A percentile compares a stretch with the other conserved stretches of the same genome.
These are phyloP conservation scores for Pachypsylla venusta DNA, from an alignment of 1,140 invertebrate species.

Conservation along the genomic window DNA sequence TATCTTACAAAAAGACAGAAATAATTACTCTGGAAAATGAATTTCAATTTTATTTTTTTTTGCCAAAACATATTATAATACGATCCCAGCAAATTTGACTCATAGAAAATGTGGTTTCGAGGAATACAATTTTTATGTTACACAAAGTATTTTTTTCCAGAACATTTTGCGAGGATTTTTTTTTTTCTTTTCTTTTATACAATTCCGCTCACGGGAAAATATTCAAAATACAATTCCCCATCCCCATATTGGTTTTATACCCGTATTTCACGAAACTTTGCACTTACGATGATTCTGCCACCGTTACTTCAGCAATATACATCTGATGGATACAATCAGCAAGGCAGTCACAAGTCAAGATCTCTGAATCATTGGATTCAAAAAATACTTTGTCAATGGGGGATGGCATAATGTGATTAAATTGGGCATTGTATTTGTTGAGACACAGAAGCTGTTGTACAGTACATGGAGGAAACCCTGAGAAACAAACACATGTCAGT, in stretches of 20 bases:
- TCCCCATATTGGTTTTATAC: not conserved
- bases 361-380: conserved; percentile 15
- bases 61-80: no score
- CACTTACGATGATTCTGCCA: conserved; percentile 17
- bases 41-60: no score
- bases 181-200: not conserved
- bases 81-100: no score
- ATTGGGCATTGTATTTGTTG: conserved; percentile 21
- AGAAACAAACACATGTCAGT: no score
- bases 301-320: conserved; percentile 21
- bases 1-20: no score
- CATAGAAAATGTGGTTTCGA: no score
- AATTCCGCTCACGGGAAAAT: conserved; percentile 1
- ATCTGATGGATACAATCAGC: conserved; percentile 23
- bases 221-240: not conserved
- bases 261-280: not conserved
- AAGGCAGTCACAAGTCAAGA: conserved; percentile 23
- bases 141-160: not conserved
- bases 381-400: conserved; percentile 17
- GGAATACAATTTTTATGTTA: no score
- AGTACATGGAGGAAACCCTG: conserved; percentile 17
- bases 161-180: no score
- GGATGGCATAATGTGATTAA: conserved; percentile 21
- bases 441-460: conserved; percentile 21
- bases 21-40: no score